A percentile compares a stretch with the other conserved stretches of the same genome.
Evolutionary conservation across 2,113 vertebrate genomes (phyloP).

Genomic region (Phalacrocorax pelagicus): DNA sequence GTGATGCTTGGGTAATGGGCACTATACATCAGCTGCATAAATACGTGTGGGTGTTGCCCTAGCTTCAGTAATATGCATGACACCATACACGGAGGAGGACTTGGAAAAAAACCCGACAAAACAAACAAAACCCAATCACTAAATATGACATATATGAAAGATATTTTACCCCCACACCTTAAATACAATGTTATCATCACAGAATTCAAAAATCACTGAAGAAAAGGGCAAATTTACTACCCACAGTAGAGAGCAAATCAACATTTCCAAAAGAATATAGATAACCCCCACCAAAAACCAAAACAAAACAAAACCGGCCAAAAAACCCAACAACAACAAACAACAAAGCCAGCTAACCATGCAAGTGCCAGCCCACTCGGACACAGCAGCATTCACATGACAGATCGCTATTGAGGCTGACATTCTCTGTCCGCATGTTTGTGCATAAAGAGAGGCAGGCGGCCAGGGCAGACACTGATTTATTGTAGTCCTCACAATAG

Average conservation of each 20-base stretch:
- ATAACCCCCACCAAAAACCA: not conserved
- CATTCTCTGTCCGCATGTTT: constrained; percentile 12
- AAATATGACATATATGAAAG: not conserved
- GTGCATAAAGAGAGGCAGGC: not conserved
- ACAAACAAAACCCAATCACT: not conserved
- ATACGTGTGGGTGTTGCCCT: not conserved
- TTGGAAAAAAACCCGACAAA: not conserved
- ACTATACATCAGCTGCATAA: constrained; percentile 7
- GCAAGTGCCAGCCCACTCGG: not conserved
- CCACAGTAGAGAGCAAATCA: not conserved
- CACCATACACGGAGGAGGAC: not conserved
- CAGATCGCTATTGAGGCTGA: constrained; percentile 44
- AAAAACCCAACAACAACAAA: not conserved
- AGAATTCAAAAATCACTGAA: not conserved
- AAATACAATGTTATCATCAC: not conserved
- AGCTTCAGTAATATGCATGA: not conserved
- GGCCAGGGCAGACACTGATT: constrained; percentile 25
- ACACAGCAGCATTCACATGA: constrained; percentile 11
- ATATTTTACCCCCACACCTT: not conserved
- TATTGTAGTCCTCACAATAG: constrained; percentile 57
- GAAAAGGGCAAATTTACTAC: not conserved
- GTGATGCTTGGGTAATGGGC: constrained; percentile 12
- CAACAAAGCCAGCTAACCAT: not conserved
- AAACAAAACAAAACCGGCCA: too few species aligned
- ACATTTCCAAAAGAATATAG: not conserved